These are phyloP conservation scores for Phallusia fumigata DNA, from an alignment of 23 tunicate genomes.

Conservation along the genomic window DNA sequence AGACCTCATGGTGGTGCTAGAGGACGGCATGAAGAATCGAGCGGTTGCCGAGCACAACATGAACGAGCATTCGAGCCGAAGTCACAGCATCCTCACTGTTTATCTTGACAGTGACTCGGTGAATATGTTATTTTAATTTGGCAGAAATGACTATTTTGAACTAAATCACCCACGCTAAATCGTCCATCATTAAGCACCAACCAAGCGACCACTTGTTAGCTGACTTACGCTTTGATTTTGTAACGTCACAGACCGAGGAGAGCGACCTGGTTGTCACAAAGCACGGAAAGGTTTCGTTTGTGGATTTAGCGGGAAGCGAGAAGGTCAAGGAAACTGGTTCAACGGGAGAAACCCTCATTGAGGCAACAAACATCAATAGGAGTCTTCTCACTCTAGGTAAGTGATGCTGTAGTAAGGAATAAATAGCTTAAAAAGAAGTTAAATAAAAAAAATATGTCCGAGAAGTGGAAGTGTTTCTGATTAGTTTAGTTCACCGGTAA, in stretches of 20 bases:
- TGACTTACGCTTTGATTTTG: too few species aligned
- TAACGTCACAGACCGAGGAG: conserved; percentile 37
- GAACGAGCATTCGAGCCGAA: conserved; percentile 92
- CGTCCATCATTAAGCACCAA: too few species aligned
- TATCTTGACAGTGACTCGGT: conserved; percentile 84
- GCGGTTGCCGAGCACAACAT: conserved; percentile 85
- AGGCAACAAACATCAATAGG: conserved; percentile 87
- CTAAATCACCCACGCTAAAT: too few species aligned
- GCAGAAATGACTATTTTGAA: too few species aligned
- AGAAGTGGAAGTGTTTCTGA: too few species aligned
- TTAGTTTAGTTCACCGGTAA: too few species aligned
- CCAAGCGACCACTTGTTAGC: too few species aligned
- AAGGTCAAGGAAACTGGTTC: conserved; percentile 92
- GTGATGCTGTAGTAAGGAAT: not conserved
- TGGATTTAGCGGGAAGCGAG: conserved; percentile 93
- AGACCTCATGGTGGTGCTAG: conserved; percentile 80
- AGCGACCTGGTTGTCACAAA: conserved; percentile 61
- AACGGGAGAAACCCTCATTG: conserved; percentile 82
- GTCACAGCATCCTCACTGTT: conserved; percentile 89
- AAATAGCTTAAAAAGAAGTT: too few species aligned
- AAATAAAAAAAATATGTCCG: too few species aligned
- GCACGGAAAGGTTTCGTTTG: conserved; percentile 86
- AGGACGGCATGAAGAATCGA: conserved; percentile 91
- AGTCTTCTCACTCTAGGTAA: conserved; percentile 81
- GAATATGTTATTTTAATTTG: not conserved